Conservation (phyloP, 1,140 invertebrate genomes). For the Pseudomyrmex sp. region DNA sequence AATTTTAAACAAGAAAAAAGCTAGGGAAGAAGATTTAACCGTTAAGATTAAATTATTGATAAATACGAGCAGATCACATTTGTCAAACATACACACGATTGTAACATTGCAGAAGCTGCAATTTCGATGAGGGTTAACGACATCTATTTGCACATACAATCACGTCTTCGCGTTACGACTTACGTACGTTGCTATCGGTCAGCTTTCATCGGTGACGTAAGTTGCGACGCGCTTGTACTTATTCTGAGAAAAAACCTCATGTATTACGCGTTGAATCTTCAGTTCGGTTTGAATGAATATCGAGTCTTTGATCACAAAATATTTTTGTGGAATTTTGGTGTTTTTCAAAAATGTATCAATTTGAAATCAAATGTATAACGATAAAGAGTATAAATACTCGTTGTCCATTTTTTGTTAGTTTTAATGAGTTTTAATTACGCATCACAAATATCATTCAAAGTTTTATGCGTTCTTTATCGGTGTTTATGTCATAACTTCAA, state of each 20-base stretch:
- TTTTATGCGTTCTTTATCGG: no score
- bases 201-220: constrained; percentile 79
- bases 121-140: background rate
- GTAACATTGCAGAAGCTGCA: background rate
- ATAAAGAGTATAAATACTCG: no score
- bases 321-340: background rate
- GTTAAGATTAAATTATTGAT: no score
- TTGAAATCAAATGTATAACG: no score
- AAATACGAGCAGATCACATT: no score
- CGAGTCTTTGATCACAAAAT: background rate
- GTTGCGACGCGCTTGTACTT: constrained; percentile 65
- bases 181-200: constrained; percentile 40
- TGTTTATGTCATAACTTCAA: background rate
- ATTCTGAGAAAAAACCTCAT: constrained; percentile 68
- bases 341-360: background rate
- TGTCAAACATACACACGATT: background rate
- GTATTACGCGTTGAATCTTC: constrained; percentile 7
- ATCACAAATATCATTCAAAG: no score
- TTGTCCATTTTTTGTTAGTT: no score
- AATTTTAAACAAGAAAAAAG: background rate
- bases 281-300: background rate
- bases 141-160: constrained; percentile 20
- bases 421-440: no score
- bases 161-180: constrained; percentile 22
- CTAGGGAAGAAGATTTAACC: no score